Percentiles rank a stretch among this genome's conserved stretches.
Conservation (phyloP, 2,113 vertebrate species). For the Potamarius usumacintae region DNA sequence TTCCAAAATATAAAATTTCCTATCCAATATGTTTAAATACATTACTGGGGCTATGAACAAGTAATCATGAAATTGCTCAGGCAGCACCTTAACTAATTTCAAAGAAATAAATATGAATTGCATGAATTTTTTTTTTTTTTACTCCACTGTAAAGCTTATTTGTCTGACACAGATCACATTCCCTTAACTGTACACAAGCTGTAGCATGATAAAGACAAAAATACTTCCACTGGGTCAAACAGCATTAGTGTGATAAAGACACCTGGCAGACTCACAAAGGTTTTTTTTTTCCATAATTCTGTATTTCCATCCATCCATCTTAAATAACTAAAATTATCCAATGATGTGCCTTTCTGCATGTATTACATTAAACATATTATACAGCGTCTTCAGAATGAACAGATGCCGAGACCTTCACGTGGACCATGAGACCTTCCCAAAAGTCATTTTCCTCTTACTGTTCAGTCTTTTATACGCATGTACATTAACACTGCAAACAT, state of each 20-base stretch:
- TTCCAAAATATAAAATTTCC: background rate
- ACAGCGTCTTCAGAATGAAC: constrained; percentile 14
- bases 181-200: background rate
- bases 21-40: background rate
- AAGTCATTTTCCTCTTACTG: background rate
- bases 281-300: constrained; percentile 35
- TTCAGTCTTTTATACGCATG: background rate
- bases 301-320: constrained; percentile 51
- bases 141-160: constrained; percentile 3
- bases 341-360: constrained; percentile 19
- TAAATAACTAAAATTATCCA: constrained; percentile 60
- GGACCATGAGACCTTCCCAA: background rate
- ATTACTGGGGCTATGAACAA: background rate
- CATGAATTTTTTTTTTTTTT: background rate
- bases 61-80: background rate
- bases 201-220: background rate
- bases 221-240: background rate
- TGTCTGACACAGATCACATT: background rate
- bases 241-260: background rate
- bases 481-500: background rate
- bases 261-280: background rate
- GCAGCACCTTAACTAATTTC: background rate
- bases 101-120: constrained; percentile 1
- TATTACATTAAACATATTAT: constrained; percentile 16
- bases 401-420: background rate